phyloP scores from a whole-genome alignment of 53 echinoderm and acorn worm genomes.

The Echinometra lucunter region DNA sequence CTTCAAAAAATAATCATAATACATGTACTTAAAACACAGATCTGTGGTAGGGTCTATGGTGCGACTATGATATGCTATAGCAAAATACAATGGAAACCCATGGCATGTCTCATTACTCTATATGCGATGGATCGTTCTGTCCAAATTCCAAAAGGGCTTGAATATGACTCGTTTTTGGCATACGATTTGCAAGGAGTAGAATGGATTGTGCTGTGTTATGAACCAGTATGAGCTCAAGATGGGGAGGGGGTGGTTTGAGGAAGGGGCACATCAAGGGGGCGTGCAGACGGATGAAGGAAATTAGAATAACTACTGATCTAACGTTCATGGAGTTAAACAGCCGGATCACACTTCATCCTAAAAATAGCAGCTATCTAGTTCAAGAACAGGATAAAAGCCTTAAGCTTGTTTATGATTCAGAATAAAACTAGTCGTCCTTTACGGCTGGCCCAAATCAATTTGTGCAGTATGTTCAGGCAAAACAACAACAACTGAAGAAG shows the following conservation, averaged over 20 bases:
- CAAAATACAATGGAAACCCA: no score
- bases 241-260: not conserved
- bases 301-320: not conserved
- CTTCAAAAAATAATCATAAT: no score
- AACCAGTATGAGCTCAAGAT: not conserved
- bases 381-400: not conserved
- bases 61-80: no score
- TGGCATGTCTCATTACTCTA: no score
- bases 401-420: not conserved
- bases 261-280: not conserved
- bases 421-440: not conserved
- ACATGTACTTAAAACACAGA: no score
- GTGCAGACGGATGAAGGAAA: conserved; percentile 20
- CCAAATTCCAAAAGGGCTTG: no score
- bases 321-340: not conserved
- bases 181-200: not conserved
- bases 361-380: conserved; percentile 5
- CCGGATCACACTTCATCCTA: not conserved
- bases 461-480: not conserved
- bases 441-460: not conserved
- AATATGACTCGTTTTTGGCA: not conserved
- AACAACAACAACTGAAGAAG: not conserved
- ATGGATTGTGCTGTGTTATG: not conserved
- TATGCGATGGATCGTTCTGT: no score
- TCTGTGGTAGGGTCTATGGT: no score